phyloP scores from a whole-genome alignment of 2,888 invertebrate genomes.

The Chymomyza fuscimana region DNA sequence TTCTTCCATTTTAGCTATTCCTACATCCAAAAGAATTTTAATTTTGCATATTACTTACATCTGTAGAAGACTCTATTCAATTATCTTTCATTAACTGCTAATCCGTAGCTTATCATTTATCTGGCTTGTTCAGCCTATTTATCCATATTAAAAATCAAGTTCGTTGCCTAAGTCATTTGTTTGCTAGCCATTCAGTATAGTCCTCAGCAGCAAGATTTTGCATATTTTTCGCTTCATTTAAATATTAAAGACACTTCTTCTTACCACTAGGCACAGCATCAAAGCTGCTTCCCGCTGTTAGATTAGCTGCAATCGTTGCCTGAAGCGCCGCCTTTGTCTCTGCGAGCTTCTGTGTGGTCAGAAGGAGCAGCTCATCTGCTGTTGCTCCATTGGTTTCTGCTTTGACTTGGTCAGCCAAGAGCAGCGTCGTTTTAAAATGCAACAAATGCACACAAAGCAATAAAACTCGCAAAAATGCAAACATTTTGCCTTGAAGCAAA shows the following conservation, averaged over 20 bases:
- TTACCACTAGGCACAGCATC: constrained; percentile 40
- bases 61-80: no score
- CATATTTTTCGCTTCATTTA: background rate
- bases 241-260: constrained; percentile 10
- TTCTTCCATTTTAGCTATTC: no score
- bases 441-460: constrained; percentile 68
- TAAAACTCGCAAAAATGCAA: constrained; percentile 61
- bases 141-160: background rate
- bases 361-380: background rate
- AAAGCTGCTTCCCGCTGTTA: constrained; percentile 29
- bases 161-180: background rate
- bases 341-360: constrained; percentile 4
- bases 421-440: constrained; percentile 63
- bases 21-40: no score
- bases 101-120: background rate
- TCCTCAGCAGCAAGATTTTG: background rate
- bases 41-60: no score
- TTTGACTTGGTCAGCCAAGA: background rate
- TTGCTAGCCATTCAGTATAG: background rate
- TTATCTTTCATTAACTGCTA: background rate
- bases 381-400: background rate
- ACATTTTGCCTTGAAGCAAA: constrained; percentile 48
- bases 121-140: background rate
- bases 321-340: constrained; percentile 16
- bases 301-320: constrained; percentile 30